Conservation (phyloP, 2,888 invertebrate species). For the Leptinotarsa haldemani region DNA sequence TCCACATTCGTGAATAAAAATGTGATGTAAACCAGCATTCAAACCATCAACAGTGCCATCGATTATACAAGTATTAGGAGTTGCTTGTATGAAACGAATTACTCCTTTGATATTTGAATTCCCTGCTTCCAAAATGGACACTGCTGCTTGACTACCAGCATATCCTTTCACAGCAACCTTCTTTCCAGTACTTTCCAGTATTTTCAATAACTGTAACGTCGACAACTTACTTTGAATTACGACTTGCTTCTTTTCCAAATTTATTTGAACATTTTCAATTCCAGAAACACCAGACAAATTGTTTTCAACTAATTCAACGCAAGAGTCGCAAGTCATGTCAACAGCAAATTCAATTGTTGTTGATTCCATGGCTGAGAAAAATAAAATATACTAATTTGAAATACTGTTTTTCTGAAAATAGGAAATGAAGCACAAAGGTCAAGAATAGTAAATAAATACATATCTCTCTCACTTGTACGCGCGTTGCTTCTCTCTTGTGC, state of each 20-base stretch:
- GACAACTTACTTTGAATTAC: constrained; percentile 76
- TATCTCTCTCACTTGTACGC: too few relatives aligned
- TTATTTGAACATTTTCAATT: constrained; percentile 67
- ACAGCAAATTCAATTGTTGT: constrained; percentile 76
- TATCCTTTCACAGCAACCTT: constrained; percentile 84
- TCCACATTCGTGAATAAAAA: constrained; percentile 79
- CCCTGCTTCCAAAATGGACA: constrained; percentile 76
- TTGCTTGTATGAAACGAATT: constrained; percentile 78
- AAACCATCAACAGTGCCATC: constrained; percentile 90
- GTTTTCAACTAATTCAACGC: constrained; percentile 67
- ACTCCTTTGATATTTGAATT: constrained; percentile 74
- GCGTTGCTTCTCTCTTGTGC: too few relatives aligned
- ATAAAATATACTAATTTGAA: neutral
- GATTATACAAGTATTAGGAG: constrained; percentile 73
- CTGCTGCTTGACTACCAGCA: constrained; percentile 77
- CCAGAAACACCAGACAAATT: constrained; percentile 65
- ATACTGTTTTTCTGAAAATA: too few relatives aligned
- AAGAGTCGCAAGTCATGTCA: constrained; percentile 72
- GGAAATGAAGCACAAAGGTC: too few relatives aligned
- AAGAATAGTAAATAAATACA: too few relatives aligned
- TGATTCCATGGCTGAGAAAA: constrained; percentile 54
- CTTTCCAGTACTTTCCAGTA: constrained; percentile 72
- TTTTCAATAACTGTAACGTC: constrained; percentile 69
- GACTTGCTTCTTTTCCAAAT: constrained; percentile 75
- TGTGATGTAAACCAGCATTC: constrained; percentile 70